Conservation (phyloP, 2,888 invertebrate species). For the Alviniconcha strummeri region DNA sequence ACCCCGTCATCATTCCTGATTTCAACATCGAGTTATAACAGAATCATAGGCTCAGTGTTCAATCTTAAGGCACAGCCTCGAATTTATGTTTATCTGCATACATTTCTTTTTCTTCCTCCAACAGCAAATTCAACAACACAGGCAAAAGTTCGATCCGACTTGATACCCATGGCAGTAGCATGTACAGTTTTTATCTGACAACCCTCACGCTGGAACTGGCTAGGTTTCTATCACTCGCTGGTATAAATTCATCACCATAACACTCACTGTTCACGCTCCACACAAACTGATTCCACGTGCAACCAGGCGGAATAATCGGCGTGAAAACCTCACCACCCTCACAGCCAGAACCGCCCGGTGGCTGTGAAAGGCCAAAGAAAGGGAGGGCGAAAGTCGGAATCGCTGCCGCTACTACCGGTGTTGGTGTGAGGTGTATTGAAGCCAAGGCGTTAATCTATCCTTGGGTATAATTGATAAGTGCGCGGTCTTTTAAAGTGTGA, state of each 20-base stretch:
- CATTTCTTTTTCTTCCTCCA: too few relatives aligned
- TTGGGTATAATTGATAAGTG: conserved; percentile 24
- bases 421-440: conserved; percentile 21
- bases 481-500: conserved; percentile 19
- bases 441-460: conserved; percentile 24
- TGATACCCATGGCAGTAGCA: background rate
- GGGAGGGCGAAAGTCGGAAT: background rate
- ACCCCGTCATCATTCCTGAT: too few relatives aligned
- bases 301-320: conserved; percentile 28
- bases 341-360: background rate
- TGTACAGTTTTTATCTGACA: background rate
- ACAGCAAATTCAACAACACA: background rate
- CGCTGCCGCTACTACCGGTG: background rate
- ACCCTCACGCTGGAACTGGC: too few relatives aligned
- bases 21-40: too few relatives aligned
- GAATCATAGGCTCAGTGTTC: too few relatives aligned
- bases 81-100: too few relatives aligned
- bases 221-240: too few relatives aligned
- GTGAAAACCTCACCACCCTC: conserved; percentile 29
- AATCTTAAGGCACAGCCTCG: too few relatives aligned
- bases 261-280: background rate
- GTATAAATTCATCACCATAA: conserved; percentile 9
- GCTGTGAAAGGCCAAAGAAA: conserved; percentile 14
- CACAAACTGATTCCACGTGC: conserved; percentile 13
- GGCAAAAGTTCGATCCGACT: background rate